phyloP scores from a whole-genome alignment of 2,888 invertebrate species.

The Arge pagana region DNA sequence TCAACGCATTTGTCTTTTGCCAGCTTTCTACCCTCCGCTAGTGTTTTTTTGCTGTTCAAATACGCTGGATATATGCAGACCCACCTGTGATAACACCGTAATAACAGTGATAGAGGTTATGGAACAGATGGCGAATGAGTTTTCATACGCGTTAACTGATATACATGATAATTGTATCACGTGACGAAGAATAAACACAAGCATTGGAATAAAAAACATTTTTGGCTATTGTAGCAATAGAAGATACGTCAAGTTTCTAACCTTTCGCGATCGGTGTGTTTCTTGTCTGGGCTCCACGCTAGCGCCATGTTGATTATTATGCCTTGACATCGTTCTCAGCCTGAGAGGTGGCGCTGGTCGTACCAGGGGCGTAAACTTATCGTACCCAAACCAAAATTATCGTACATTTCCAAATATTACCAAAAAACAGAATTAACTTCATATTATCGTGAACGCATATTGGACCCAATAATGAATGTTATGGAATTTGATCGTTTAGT shows the following conservation, averaged over 20 bases:
- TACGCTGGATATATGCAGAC: constrained; percentile 97
- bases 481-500: no score
- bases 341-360: no score
- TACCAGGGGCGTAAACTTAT: no score
- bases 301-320: constrained; percentile 47
- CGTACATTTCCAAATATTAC: no score
- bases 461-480: no score
- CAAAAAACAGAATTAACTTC: no score
- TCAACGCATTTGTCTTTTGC: constrained; percentile 87
- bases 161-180: constrained; percentile 23
- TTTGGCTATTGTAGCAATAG: not conserved
- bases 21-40: constrained; percentile 86
- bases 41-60: constrained; percentile 89
- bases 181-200: no score
- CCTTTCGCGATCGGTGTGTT: constrained; percentile 81
- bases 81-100: constrained; percentile 70
- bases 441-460: no score
- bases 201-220: not conserved
- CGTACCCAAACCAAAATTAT: no score
- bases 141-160: not conserved
- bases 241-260: constrained; percentile 56
- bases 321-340: no score
- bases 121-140: constrained; percentile 17
- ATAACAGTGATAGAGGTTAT: constrained; percentile 2
- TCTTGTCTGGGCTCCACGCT: constrained; percentile 75